These are phyloP conservation scores for Myiothlypis chrysogaster DNA, from an alignment of 2,797 vertebrate species.

Conservation along the genomic window DNA sequence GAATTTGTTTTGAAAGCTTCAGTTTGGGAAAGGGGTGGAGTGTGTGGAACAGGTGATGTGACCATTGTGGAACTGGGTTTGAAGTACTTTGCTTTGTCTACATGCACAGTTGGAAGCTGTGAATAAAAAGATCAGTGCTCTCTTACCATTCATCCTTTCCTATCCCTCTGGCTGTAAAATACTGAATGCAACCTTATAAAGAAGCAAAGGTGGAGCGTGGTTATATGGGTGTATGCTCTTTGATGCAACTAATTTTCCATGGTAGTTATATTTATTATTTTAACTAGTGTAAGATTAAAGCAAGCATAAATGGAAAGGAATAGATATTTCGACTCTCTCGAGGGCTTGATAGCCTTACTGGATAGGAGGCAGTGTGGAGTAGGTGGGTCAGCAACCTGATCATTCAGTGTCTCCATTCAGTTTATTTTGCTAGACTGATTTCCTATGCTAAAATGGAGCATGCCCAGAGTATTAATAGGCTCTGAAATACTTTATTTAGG, in stretches of 20 bases:
- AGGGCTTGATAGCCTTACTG: neutral
- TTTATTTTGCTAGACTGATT: neutral
- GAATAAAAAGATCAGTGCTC: neutral
- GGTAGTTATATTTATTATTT: conserved; percentile 30
- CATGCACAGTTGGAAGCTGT: neutral
- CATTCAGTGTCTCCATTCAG: neutral
- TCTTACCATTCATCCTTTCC: neutral
- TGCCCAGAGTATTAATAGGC: neutral
- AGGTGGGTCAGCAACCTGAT: neutral
- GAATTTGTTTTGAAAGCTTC: neutral
- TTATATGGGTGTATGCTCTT: neutral
- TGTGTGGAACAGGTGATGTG: neutral
- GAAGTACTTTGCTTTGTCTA: neutral
- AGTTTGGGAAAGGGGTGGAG: neutral
- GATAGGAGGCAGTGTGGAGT: neutral
- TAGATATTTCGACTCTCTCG: neutral
- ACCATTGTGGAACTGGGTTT: neutral
- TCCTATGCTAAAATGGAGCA: neutral
- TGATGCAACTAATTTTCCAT: neutral
- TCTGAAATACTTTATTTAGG: neutral
- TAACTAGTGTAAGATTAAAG: neutral
- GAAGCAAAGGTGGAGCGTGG: neutral
- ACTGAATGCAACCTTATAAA: neutral
- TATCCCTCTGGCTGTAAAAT: neutral
- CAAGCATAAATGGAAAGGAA: neutral